Base-by-base conservation (phyloP, 2,888 invertebrate genomes). In the Archips xylosteana region DNA sequence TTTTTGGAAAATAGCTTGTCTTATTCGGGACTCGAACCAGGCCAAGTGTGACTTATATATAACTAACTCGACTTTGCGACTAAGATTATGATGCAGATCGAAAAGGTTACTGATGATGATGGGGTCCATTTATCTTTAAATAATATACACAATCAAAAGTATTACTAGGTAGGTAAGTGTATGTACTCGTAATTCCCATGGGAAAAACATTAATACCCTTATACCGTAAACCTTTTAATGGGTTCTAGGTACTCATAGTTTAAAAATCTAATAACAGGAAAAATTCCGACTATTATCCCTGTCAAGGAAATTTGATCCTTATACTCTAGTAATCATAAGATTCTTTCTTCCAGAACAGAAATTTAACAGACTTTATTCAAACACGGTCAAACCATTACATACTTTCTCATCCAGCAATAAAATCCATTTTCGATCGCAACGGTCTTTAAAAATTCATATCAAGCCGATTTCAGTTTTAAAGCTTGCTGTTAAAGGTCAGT, bases 181-280 rank as follows among this genome's bases (percentile, higher is more conserved):
- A n/a, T 23, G 23, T 23, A 23, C 23, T 23, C 23, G 23, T 23
- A 1, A 23, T 12, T 71, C 70, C 45, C 64, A 71, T 47, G 70
- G 10, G 36, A 62, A 64, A 59, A 34, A 45, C 12, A 12, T n/a
- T 47, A 63, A 54, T 10, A 15, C 15, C n/a, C 10, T 12, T 59
- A 47, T 60, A 59, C 36, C 60, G 6, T 49, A 49, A 49, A 13
- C n/a, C 2, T n/a, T 49, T 34, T 45, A 34, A n/a, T 10, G 45
- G 57, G 32, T 71, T 65, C 65, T 49, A 65, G 39, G 71, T 71
- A 71, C n/a, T 49, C 12, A 45, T 12, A 45, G 39, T 39, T 45
- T 10, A 45, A 45, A 45, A 45, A 45, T 45, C 2, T 13, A 45
- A 45, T 10, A 32, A 54, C 60, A 51, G 59, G 65, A 66, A 66